A percentile compares a stretch with the other conserved stretches of the same genome.
These are phyloP conservation scores for Drosophila fulvimacula DNA, from an alignment of 2,888 invertebrate genomes.

Conservation along the genomic window DNA sequence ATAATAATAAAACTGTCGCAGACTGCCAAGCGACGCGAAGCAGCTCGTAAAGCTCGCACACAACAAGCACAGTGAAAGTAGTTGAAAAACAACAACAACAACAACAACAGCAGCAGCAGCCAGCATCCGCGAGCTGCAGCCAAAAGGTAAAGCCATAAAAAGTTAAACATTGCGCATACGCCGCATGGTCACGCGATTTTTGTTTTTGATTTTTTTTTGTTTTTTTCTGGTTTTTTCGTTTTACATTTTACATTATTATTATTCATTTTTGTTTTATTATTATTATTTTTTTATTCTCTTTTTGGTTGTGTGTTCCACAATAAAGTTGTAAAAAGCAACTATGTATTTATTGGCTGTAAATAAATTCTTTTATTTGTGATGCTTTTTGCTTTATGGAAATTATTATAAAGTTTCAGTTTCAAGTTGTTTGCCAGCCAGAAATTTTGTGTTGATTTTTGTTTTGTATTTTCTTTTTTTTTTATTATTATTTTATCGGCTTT, in stretches of 20 bases:
- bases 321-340: conserved; percentile 71
- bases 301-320: conserved; percentile 42
- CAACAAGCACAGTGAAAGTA: conserved; percentile 54
- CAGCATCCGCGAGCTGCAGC: conserved; percentile 39
- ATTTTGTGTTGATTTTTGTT: conserved; percentile 7
- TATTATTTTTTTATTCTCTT: not conserved
- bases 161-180: conserved; percentile 62
- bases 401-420: conserved; percentile 26
- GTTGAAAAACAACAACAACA: conserved; percentile 12
- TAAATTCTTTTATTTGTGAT: conserved; percentile 19
- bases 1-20: conserved; percentile 56
- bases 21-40: conserved; percentile 15
- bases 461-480: too few relatives aligned
- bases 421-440: conserved; percentile 16
- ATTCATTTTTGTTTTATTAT: conserved; percentile 18
- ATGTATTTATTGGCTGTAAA: conserved; percentile 65
- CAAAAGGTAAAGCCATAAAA: conserved; percentile 63
- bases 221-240: not conserved
- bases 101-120: not conserved
- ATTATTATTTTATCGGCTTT: conserved; percentile 6
- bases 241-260: conserved; percentile 31
- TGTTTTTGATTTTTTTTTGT: not conserved
- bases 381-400: conserved; percentile 37
- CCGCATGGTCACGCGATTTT: conserved; percentile 29
- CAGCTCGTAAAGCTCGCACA: conserved; percentile 23